Evolutionary conservation across 92 coral and sea anemone genomes (phyloP).

Genomic region (Porites rus): DNA sequence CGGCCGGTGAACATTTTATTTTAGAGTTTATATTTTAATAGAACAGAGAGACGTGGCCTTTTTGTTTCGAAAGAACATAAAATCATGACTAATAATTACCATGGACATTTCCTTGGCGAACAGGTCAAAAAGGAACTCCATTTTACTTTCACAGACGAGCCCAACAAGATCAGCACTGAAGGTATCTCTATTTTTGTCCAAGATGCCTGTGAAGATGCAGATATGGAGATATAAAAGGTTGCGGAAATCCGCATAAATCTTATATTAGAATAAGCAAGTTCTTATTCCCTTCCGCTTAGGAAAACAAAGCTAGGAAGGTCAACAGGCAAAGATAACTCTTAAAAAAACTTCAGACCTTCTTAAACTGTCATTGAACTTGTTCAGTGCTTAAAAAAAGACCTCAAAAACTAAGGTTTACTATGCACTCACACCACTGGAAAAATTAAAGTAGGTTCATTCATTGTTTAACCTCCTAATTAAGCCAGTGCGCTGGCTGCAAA

Average conservation of each 20-base stretch:
- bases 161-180: slow-evolving; percentile 96
- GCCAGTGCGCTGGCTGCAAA: background rate
- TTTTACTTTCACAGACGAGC: slow-evolving; percentile 82
- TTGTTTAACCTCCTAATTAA: background rate
- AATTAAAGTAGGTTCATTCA: background rate
- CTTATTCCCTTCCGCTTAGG: too few species aligned
- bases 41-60: too few species aligned
- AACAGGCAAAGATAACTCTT: too few species aligned
- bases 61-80: background rate
- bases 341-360: too few species aligned
- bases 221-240: background rate
- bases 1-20: too few species aligned
- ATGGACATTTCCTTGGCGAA: slow-evolving; percentile 87
- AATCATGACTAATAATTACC: slow-evolving; percentile 53
- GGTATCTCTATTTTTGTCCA: slow-evolving; percentile 92
- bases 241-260: background rate
- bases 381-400: too few species aligned
- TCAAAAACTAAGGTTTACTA: too few species aligned
- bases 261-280: too few species aligned
- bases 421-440: too few species aligned
- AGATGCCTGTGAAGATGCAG: slow-evolving; percentile 63
- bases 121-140: slow-evolving; percentile 75
- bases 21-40: too few species aligned
- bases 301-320: too few species aligned
- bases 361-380: too few species aligned